Evolutionary conservation across 2,113 vertebrate genomes (phyloP).

Genomic region (Microtus ochrogaster): DNA sequence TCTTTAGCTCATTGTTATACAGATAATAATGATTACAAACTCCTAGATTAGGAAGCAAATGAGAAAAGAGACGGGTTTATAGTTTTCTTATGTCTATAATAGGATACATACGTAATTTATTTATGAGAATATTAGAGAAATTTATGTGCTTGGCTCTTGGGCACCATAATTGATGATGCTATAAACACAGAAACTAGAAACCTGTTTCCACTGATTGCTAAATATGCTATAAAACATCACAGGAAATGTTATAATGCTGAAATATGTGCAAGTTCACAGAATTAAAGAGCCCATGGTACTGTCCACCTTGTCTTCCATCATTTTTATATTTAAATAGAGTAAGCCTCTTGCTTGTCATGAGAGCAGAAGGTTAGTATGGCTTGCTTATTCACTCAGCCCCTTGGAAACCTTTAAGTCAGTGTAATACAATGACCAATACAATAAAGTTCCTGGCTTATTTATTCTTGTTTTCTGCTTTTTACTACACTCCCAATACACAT

Average conservation of each 20-base stretch:
- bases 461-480: not conserved
- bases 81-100: not conserved
- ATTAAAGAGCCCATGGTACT: not conserved
- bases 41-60: not conserved
- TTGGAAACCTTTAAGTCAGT: not conserved
- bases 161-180: not conserved
- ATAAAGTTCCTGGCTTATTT: not conserved
- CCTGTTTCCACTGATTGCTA: not conserved
- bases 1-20: not conserved
- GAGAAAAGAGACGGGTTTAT: not conserved
- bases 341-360: not conserved
- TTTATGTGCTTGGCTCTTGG: slow-evolving; percentile 32
- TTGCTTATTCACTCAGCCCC: not conserved
- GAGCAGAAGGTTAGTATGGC: not conserved
- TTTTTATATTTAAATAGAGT: not conserved
- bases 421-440: not conserved
- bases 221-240: not conserved
- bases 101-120: not conserved
- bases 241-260: not conserved
- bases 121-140: not conserved
- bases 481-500: not conserved
- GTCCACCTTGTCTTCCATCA: not conserved
- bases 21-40: not conserved
- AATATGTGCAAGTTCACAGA: not conserved
- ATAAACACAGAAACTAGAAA: slow-evolving; percentile 3